Evolutionary conservation across 1,140 invertebrate genomes (phyloP), one percentile per base, ranked within the genome.

Genomic region (Panulirus ornatus): DNA sequence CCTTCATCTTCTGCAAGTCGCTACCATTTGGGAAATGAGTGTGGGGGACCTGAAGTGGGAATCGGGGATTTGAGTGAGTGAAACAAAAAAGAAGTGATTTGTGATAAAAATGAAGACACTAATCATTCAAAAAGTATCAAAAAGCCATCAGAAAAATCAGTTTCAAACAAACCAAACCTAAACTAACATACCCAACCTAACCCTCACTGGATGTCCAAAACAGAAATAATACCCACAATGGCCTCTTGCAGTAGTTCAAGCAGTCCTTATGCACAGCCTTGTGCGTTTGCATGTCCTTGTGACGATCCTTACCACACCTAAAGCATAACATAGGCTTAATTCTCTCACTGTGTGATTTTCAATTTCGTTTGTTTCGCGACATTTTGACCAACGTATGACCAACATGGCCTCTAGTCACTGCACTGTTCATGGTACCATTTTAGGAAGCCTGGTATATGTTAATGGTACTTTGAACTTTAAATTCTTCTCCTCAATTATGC

Each of bases 381-480:
- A 78, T 38, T 78, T 78, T 54, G 73, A n/a, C 73, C 9, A 76
- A 22, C 11, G 38, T 40, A 38, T 14, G 73, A 11, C 30, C 38
- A 19, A 9, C 9, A 8, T 14, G 9, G 5, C 70, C 84, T 11
- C 38, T 1, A 3, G 78, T 11, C n/a, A 70, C 70, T 0, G 70
- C 40, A 1, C 84, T 75, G 36, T 76, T 87, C 14, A 8, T 44
- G 22, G 30, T 40, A 11, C 27, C 84, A 30, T 54, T 58, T 14
- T 87, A 19, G 5, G 47, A 87, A 51, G 84, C 84, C 36, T 73
- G 70, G 36, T 73, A 88, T 34, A 88, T 88, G 70, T 79, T n/a
- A 1, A 88, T 44, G 1, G 71, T 73, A n/a, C n/a, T 88, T 44
- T 76, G 71, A 30, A 88, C 19, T 2, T n/a, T 86, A 86, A 63